Conservation (phyloP, 2,888 invertebrate genomes). For the Onchidella celtica region DNA sequence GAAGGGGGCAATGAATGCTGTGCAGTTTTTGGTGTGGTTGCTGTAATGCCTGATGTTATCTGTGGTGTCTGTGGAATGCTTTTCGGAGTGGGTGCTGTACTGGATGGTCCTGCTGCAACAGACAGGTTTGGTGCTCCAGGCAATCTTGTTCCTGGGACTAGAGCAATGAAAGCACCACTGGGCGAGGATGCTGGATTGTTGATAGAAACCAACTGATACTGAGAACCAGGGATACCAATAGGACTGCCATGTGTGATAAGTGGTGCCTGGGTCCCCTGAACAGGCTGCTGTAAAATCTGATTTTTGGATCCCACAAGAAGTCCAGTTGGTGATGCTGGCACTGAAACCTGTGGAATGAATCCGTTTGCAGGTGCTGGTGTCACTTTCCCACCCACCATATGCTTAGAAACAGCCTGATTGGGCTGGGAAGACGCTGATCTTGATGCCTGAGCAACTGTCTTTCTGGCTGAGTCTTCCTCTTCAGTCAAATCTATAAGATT, state of each 20-base stretch:
- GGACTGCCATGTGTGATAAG: not conserved
- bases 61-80: not conserved
- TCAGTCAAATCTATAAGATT: constrained; percentile 74
- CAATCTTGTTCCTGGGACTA: constrained; percentile 14
- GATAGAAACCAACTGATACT: not conserved
- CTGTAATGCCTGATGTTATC: not conserved
- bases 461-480: constrained; percentile 58
- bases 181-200: not conserved
- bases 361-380: constrained; percentile 16
- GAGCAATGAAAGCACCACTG: not conserved
- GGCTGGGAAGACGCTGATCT: not conserved
- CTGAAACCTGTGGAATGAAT: not conserved
- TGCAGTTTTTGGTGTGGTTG: not conserved
- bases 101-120: not conserved
- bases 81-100: not conserved
- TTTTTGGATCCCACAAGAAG: not conserved
- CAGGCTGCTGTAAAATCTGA: not conserved
- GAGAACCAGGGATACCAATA: not conserved
- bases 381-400: not conserved
- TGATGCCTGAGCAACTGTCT: not conserved
- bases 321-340: not conserved
- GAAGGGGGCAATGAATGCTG: constrained; percentile 30
- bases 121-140: not conserved
- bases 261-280: not conserved
- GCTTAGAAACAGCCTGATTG: not conserved